A percentile compares a stretch with the other conserved stretches of the same genome.
Conservation (phyloP, 2,113 vertebrate genomes). For the Thinocorus orbignyianus region DNA sequence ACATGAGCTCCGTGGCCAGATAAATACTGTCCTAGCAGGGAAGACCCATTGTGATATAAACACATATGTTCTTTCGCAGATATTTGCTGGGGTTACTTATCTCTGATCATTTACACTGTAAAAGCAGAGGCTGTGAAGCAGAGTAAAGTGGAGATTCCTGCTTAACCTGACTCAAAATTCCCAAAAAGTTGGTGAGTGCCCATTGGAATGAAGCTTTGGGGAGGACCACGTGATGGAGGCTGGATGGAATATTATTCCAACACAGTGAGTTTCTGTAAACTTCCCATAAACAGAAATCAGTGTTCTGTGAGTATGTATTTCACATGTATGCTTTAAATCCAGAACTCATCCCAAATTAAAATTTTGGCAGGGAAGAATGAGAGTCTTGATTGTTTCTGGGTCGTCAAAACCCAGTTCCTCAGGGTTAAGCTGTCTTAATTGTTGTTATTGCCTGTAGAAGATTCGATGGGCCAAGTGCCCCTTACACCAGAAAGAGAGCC, state of each 20-base stretch:
- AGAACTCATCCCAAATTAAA: not conserved
- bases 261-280: not conserved
- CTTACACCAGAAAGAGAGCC: no score
- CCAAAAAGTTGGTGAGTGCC: not conserved
- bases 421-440: not conserved
- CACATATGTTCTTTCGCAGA: not conserved
- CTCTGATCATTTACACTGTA: not conserved
- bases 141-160: not conserved
- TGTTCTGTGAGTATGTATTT: not conserved
- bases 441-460: not conserved
- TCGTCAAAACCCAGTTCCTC: not conserved
- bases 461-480: fast-evolving
- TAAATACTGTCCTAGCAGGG: not conserved
- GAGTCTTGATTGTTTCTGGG: not conserved
- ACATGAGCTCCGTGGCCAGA: not conserved
- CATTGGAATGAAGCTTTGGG: not conserved
- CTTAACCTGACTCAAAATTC: not conserved
- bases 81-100: not conserved
- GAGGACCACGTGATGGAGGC: not conserved
- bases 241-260: not conserved
- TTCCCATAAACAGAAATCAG: not conserved
- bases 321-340: not conserved
- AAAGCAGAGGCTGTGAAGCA: not conserved
- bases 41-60: not conserved
- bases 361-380: not conserved